Evolutionary conservation across 1,140 invertebrate genomes (phyloP), one percentile per base, ranked within the genome.

Genomic region (Trichomalopsis sarcophagae): DNA sequence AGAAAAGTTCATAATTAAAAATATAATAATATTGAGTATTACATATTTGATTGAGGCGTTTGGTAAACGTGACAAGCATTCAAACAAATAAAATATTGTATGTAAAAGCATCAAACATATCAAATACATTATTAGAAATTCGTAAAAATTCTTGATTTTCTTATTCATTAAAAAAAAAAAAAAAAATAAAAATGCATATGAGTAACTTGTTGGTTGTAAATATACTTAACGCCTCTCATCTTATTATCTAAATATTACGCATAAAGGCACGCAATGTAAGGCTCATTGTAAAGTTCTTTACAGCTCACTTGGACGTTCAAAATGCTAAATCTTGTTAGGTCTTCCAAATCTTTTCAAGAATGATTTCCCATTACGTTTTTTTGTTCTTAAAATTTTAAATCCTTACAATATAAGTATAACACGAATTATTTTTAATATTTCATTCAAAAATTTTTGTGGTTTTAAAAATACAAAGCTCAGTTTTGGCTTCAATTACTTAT

Each of bases 381-480:
- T 62, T 62, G 55, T 21, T 62, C 55, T 62, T 62, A 62, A 44
- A 44, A 21, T 62, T 62, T 62, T 0, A 62, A 62, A 62, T 62
- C 6, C 55, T 62, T 62, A 62, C 17, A 5, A 62, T 62, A 62
- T 21, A 62, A 62, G 2, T 62, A 21, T 62, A 62, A 62, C 2
- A 17, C 14, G 21, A 21, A 62, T 14, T 62, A 62, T 50, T 17
- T 2, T 13, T 62, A 62, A 2, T 62, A 17, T 62, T 4, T 62
- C 21, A 62, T 17, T 21, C 0, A 21, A 21, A 62, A 62, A 7
- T 7, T 44, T 11, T 44, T 62, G 17, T 62, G n/a, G 50, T 73
- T 75, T 30, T 79, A 74, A 79, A 84, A 84, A 84, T 84, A 84
- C 30, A 84, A 84, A 84, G 83, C 83, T 84, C 77, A 80, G 27